Evolutionary conservation across 2,797 vertebrate species (phyloP).

Genomic region (Anguilla megastoma): DNA sequence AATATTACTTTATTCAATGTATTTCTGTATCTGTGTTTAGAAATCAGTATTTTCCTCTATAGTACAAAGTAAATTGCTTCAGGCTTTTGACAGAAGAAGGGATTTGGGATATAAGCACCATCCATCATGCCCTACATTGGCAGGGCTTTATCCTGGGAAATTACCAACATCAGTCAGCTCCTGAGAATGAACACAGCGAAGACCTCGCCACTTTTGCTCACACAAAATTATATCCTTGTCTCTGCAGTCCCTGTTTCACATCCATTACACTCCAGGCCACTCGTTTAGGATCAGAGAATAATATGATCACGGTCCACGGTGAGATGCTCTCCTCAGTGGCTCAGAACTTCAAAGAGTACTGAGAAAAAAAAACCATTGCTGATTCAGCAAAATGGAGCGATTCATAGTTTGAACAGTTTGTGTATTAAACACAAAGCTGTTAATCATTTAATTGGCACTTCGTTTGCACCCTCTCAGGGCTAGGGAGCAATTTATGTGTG

Average conservation of each 20-base stretch:
- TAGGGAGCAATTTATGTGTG: not conserved
- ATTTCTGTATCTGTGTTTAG: conserved; percentile 21
- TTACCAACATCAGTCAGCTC: conserved; percentile 72
- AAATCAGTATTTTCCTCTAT: conserved; percentile 47
- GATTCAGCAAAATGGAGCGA: conserved; percentile 57
- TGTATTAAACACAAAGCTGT: conserved; percentile 25
- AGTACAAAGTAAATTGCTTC: conserved; percentile 66
- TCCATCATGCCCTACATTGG: conserved; percentile 68
- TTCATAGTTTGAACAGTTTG: conserved; percentile 38
- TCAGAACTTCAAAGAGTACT: conserved; percentile 69
- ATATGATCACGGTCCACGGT: conserved; percentile 74
- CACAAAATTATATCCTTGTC: conserved; percentile 68
- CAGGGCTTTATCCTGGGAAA: conserved; percentile 66
- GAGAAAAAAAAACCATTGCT: conserved; percentile 45
- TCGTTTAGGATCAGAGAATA: conserved; percentile 67
- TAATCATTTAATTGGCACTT: not conserved
- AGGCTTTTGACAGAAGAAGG: conserved; percentile 57
- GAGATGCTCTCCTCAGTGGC: conserved; percentile 52
- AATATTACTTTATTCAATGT: conserved; percentile 38
- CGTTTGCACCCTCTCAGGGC: not conserved
- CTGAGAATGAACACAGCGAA: conserved; percentile 58
- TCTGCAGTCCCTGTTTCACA: conserved; percentile 58
- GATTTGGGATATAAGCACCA: conserved; percentile 66
- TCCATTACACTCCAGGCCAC: conserved; percentile 66
- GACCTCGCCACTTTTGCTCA: conserved; percentile 55